Evolutionary conservation across 2,113 vertebrate genomes (phyloP).

Genomic region (Delphinus delphis): DNA sequence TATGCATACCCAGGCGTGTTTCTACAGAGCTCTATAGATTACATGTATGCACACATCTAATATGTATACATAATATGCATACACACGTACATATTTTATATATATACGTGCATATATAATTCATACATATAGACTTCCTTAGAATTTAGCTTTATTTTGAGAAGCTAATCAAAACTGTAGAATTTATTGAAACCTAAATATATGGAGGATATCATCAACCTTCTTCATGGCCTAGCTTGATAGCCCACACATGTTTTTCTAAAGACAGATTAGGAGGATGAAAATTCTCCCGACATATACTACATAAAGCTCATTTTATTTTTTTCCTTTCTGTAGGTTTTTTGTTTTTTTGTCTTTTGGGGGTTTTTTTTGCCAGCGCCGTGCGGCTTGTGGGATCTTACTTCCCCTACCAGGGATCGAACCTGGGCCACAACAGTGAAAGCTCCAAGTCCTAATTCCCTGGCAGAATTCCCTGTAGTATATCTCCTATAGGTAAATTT

Average conservation of each 20-base stretch:
- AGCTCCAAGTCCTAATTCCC: background rate
- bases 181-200: slow-evolving; percentile 48
- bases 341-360: background rate
- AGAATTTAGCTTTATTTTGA: slow-evolving; percentile 67
- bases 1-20: slow-evolving; percentile 55
- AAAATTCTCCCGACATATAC: slow-evolving; percentile 26
- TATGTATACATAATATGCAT: background rate
- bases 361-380: rapidly evolving
- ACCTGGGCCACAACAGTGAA: background rate
- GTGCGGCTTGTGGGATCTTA: background rate
- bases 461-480: background rate
- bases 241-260: slow-evolving; percentile 35
- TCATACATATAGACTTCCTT: background rate
- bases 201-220: slow-evolving; percentile 29
- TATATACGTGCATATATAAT: background rate
- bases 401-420: background rate
- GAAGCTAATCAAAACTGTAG: slow-evolving; percentile 44
- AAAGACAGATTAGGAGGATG: slow-evolving; percentile 13
- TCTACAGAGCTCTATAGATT: slow-evolving; percentile 4
- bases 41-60: background rate
- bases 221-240: slow-evolving; percentile 37
- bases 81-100: background rate
- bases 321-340: slow-evolving; percentile 4
- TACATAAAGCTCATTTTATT: slow-evolving; percentile 25
- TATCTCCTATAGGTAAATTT: slow-evolving; percentile 42